phyloP scores from a whole-genome alignment of 2,113 vertebrate species.

The Pseudorectes ferrugineus region DNA sequence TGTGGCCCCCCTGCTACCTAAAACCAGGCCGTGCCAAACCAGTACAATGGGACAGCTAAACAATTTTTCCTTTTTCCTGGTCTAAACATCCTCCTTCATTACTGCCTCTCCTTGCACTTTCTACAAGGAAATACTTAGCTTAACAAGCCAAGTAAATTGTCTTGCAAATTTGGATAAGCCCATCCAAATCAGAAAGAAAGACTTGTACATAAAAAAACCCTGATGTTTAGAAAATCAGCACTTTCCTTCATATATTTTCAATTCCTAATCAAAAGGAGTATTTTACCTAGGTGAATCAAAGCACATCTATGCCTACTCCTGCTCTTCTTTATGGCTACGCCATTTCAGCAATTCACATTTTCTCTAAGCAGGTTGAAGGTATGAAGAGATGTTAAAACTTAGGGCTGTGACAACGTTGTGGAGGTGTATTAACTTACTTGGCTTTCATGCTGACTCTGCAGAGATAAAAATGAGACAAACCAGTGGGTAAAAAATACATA shows the following conservation, averaged over 20 bases:
- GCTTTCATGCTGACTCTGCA: conserved; percentile 49
- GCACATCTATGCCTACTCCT: neutral
- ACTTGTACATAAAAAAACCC: neutral
- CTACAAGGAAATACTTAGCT: neutral
- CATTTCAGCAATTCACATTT: conserved; percentile 12
- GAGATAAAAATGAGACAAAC: conserved; percentile 58
- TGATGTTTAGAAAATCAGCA: neutral
- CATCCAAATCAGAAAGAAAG: neutral
- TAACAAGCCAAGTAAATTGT: neutral
- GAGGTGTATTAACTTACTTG: conserved; percentile 29
- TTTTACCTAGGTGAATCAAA: conserved; percentile 3
- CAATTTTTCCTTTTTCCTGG: neutral
- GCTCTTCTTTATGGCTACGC: neutral
- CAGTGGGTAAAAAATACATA: conserved; percentile 49
- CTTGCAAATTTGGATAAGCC: neutral
- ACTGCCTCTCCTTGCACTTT: neutral
- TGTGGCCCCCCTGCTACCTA: too few species aligned
- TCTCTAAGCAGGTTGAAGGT: neutral
- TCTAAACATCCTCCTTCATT: neutral
- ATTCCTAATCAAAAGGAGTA: neutral
- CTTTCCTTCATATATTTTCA: neutral
- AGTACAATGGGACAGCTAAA: neutral
- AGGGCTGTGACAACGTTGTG: neutral
- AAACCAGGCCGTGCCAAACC: too few species aligned
- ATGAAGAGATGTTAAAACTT: conserved; percentile 32